Evolutionary conservation across 1,140 invertebrate species (phyloP).

Genomic region (Phymastichus coffea): DNA sequence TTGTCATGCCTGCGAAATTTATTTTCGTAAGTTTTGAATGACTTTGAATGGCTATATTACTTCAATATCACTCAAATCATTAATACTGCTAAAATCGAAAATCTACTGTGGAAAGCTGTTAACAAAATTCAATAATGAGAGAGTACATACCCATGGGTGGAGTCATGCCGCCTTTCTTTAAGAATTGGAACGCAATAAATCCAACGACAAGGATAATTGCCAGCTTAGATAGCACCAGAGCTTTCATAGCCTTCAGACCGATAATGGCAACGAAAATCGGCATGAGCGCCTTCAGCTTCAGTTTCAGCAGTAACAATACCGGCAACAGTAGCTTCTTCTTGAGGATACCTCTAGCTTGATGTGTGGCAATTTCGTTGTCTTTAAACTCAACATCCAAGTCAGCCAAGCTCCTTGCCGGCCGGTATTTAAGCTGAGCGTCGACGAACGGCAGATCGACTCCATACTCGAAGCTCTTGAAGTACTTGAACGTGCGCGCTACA

Average conservation of each 20-base stretch:
- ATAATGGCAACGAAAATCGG: constrained; percentile 77
- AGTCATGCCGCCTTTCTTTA: constrained; percentile 64
- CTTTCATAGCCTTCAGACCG: constrained; percentile 79
- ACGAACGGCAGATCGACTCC: constrained; percentile 65
- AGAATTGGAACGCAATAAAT: constrained; percentile 74
- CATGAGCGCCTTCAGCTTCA: constrained; percentile 81
- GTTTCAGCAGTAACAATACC: constrained; percentile 73
- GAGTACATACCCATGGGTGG: constrained; percentile 47
- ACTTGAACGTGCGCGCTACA: constrained; percentile 67
- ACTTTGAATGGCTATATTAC: neutral
- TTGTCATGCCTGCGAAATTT: constrained; percentile 64
- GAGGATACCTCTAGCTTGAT: constrained; percentile 67
- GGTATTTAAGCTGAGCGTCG: constrained; percentile 52
- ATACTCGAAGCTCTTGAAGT: constrained; percentile 71
- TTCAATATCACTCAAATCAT: no score
- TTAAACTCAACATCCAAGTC: constrained; percentile 69
- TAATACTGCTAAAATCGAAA: no score
- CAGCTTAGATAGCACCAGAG: constrained; percentile 77
- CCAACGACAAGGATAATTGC: constrained; percentile 76
- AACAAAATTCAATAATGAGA: neutral
- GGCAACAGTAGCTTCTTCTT: constrained; percentile 82
- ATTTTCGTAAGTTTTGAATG: neutral
- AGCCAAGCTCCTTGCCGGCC: constrained; percentile 49
- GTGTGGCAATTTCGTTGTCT: constrained; percentile 66
- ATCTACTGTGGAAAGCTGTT: no score